phyloP scores from a whole-genome alignment of 2,797 vertebrate species.

The Enteromius unitaeniatus region DNA sequence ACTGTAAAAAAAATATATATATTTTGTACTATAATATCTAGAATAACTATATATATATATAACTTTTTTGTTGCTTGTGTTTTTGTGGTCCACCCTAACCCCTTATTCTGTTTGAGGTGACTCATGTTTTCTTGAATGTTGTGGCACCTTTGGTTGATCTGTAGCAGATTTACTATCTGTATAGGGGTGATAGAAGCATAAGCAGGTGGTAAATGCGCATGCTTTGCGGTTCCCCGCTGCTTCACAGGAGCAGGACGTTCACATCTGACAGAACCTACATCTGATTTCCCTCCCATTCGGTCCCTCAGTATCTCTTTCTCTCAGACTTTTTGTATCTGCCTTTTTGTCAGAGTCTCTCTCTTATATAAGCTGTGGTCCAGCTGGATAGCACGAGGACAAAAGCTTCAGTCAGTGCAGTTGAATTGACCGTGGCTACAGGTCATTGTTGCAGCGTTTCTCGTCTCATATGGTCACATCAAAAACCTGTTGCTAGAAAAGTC shows the following conservation, averaged over 20 bases:
- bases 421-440: constrained; percentile 55
- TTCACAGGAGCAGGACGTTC: constrained; percentile 64
- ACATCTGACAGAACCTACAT: constrained; percentile 57
- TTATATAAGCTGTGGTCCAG: constrained; percentile 56
- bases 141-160: constrained; percentile 12
- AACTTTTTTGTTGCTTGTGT: too few relatives aligned
- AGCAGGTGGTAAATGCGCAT: constrained; percentile 68
- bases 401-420: constrained; percentile 49
- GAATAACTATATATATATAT: not conserved
- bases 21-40: too few relatives aligned
- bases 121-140: not conserved
- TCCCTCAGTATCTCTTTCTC: constrained; percentile 25
- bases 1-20: not conserved
- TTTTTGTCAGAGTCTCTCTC: constrained; percentile 34
- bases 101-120: not conserved
- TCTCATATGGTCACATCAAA: constrained; percentile 59
- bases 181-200: constrained; percentile 41
- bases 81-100: not conserved
- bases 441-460: constrained; percentile 51
- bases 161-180: constrained; percentile 21
- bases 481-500: constrained; percentile 59
- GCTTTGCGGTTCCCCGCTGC: constrained; percentile 44
- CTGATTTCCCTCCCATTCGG: constrained; percentile 41
- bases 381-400: constrained; percentile 57
- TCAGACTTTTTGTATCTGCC: constrained; percentile 26